Evolutionary conservation across 2,888 invertebrate genomes (phyloP), one percentile per base, ranked within the genome.

Genomic region (Brachypalpus laphriformis): DNA sequence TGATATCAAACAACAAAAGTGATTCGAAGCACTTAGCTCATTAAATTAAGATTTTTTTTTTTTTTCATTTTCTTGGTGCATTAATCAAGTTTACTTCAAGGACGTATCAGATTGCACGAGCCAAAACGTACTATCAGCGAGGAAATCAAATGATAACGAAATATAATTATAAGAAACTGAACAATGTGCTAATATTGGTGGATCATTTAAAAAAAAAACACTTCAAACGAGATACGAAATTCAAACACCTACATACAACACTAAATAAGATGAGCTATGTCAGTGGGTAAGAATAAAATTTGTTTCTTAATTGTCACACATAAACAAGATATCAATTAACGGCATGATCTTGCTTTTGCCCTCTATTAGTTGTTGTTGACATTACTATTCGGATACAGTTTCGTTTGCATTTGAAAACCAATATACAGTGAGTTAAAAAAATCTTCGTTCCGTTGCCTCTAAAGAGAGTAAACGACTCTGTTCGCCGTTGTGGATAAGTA

Each of bases 1-100:
- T 65, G n/a, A 47, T 49, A 45, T 61, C 18, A 42, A n/a, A 70
- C 42, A 45, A 25, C 25, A 25, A 25, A 25, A 54, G 61, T 63
- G 61, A 51, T 63, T 63, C 25, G 16, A 66, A 49, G 57, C 37
- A 65, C 18, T 66, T 18, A 31, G 68, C 57, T 68, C 59, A 76
- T 59, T 40, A 68, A 49, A 49, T 51, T 18, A 42, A 59, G 49
- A 34, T 9, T 49, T 49, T 22, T 40, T 7, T 20, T 42, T 25
- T 20, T 47, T 22, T 20, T 40, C 7, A 14, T 42, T 25, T 25
- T 18, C 28, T 18, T 42, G 11, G 28, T 65, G 45, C 63, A 45
- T 42, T 14, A 14, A 28, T 63, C 16, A 16, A 40, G 20, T 40
- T 3, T 16, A 61, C 22, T 49, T 25, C 11, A 71, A 63, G 7